These are phyloP conservation scores for Steinernema carpocapsae DNA, from an alignment of 2,888 invertebrate species.

Conservation along the genomic window DNA sequence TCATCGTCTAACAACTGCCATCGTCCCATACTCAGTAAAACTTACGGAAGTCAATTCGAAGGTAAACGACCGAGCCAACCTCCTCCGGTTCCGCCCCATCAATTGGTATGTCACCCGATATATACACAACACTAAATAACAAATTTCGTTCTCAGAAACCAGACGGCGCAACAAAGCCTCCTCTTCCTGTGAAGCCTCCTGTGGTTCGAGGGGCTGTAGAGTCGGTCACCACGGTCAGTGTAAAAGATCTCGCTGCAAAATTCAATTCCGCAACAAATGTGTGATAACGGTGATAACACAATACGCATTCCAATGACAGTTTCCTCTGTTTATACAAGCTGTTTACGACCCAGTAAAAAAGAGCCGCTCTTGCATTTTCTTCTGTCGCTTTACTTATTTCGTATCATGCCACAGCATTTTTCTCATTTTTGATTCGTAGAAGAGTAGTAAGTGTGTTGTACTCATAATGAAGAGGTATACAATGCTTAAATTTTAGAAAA, in stretches of 20 bases:
- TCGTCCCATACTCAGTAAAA: not conserved
- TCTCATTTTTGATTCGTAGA: too few species aligned
- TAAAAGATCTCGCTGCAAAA: constrained; percentile 48
- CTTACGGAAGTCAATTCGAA: not conserved
- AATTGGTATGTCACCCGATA: not conserved
- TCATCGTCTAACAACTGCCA: constrained; percentile 16
- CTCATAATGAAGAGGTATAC: too few species aligned
- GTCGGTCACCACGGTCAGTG: constrained; percentile 41
- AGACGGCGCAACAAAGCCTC: constrained; percentile 36
- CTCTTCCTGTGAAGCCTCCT: constrained; percentile 45
- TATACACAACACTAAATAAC: not conserved
- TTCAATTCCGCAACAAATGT: constrained; percentile 44
- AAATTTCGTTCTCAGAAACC: not conserved
- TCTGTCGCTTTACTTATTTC: too few species aligned
- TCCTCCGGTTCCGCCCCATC: constrained; percentile 40
- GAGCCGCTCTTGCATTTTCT: not conserved
- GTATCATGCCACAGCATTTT: too few species aligned
- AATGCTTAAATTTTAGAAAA: too few species aligned
- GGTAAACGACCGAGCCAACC: constrained; percentile 29
- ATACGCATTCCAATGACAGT: too few species aligned
- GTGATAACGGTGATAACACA: not conserved
- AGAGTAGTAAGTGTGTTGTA: too few species aligned
- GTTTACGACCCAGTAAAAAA: not conserved
- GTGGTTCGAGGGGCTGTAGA: constrained; percentile 30
- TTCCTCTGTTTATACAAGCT: too few species aligned